Conservation (phyloP, 2,797 vertebrate species). For the Lithobates pipiens region DNA sequence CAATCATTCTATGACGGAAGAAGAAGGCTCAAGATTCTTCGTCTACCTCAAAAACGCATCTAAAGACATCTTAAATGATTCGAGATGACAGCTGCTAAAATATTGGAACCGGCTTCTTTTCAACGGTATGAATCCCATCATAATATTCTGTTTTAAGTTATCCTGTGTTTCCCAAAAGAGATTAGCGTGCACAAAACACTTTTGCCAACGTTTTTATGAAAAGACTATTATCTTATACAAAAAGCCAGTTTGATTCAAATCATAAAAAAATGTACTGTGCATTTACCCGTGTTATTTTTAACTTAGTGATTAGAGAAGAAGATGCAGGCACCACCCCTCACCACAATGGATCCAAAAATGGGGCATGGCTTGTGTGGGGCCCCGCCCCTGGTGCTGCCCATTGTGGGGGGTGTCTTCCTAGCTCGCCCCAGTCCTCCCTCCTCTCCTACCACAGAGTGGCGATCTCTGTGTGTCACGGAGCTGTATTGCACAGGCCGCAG, state of each 20-base stretch:
- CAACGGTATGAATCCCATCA: slow-evolving; percentile 45
- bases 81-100: slow-evolving; percentile 71
- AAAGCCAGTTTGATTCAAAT: slow-evolving; percentile 64
- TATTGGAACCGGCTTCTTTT: slow-evolving; percentile 70
- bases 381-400: too few species aligned
- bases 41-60: slow-evolving; percentile 66
- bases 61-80: slow-evolving; percentile 66
- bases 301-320: not conserved
- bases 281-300: not conserved
- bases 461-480: too few species aligned
- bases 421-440: too few species aligned
- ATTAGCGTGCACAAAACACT: slow-evolving; percentile 64
- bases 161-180: slow-evolving; percentile 65
- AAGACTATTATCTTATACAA: slow-evolving; percentile 47
- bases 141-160: slow-evolving; percentile 34
- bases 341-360: too few species aligned
- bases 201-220: slow-evolving; percentile 64
- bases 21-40: slow-evolving; percentile 64
- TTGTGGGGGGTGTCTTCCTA: too few species aligned
- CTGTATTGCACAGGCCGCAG: too few species aligned
- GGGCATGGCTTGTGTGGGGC: too few species aligned
- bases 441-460: too few species aligned
- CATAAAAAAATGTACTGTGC: slow-evolving; percentile 64
- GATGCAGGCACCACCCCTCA: not conserved
- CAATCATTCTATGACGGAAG: slow-evolving; percentile 65